A percentile compares a stretch with the other conserved stretches of the same genome.
Conservation (phyloP, 2,888 invertebrate species). For the Rhogogaster chlorosoma region DNA sequence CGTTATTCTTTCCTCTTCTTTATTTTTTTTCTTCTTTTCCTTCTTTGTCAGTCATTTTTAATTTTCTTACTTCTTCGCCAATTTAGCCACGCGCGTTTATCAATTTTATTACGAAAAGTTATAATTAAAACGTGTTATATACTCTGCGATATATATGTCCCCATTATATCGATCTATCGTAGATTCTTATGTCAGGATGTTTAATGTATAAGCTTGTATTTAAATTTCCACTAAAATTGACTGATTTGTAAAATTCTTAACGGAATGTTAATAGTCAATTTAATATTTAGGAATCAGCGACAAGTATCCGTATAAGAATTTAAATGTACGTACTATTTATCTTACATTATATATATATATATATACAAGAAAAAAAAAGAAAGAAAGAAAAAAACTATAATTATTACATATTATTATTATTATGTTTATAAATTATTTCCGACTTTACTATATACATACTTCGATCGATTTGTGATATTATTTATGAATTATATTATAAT, state of each 20-base stretch:
- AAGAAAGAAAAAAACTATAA: not conserved
- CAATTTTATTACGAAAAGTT: not conserved
- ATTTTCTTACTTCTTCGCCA: not conserved
- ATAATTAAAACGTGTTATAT: not conserved
- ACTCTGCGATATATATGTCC: not conserved
- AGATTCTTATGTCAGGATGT: slow-evolving; percentile 27
- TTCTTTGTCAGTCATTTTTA: not conserved
- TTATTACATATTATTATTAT: slow-evolving; percentile 21
- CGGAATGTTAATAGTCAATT: slow-evolving; percentile 66
- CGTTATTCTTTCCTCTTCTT: not conserved
- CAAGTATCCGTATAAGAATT: slow-evolving; percentile 46
- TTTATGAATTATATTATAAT: slow-evolving; percentile 53
- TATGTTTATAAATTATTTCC: slow-evolving; percentile 20
- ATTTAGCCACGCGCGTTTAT: not conserved
- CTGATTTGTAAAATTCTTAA: slow-evolving; percentile 75
- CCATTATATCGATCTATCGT: not conserved
- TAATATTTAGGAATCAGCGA: slow-evolving; percentile 31
- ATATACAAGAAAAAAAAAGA: not conserved
- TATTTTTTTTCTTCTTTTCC: slow-evolving; percentile 3
- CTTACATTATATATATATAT: slow-evolving; percentile 43
- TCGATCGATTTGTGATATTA: slow-evolving; percentile 66
- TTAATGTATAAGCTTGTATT: slow-evolving; percentile 37
- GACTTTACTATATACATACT: not conserved
- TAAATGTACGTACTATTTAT: slow-evolving; percentile 44
- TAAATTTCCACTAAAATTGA: slow-evolving; percentile 67